Conservation (phyloP, 2,797 vertebrate genomes). For the Clarias platycephalus region DNA sequence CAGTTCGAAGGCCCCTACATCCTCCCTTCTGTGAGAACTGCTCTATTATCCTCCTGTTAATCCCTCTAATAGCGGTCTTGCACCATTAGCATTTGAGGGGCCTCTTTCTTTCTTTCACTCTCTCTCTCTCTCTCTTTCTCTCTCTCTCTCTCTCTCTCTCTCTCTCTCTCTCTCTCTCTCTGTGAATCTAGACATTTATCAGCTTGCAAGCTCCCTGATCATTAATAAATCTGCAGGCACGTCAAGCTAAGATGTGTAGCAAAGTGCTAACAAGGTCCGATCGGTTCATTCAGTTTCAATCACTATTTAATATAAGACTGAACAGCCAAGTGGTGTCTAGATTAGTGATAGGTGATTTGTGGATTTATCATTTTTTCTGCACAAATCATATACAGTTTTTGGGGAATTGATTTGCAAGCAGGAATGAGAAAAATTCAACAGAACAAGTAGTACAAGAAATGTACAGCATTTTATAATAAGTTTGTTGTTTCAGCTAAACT, state of each 20-base stretch:
- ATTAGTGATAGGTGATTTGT: slow-evolving; percentile 2
- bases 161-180: background rate
- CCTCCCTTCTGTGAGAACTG: slow-evolving; percentile 23
- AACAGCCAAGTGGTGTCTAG: background rate
- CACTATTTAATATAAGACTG: slow-evolving; percentile 8
- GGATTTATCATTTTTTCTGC: background rate
- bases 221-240: slow-evolving; percentile 45
- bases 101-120: slow-evolving; percentile 14
- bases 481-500: background rate
- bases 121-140: background rate
- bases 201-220: slow-evolving; percentile 25
- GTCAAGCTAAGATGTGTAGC: slow-evolving; percentile 10
- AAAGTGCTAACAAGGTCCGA: slow-evolving; percentile 16
- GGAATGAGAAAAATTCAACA: background rate
- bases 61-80: slow-evolving; percentile 43
- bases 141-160: background rate
- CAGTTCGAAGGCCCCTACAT: background rate
- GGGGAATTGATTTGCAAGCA: background rate
- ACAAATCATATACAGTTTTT: background rate
- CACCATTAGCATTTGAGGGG: slow-evolving; percentile 40
- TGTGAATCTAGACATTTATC: slow-evolving; percentile 26
- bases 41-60: slow-evolving; percentile 47
- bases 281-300: slow-evolving; percentile 18
- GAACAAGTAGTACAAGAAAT: background rate
- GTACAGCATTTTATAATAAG: background rate